Evolutionary conservation across 1,140 invertebrate species (phyloP), one percentile per base, ranked within the genome.

Genomic region (Tetranychus urticae): DNA sequence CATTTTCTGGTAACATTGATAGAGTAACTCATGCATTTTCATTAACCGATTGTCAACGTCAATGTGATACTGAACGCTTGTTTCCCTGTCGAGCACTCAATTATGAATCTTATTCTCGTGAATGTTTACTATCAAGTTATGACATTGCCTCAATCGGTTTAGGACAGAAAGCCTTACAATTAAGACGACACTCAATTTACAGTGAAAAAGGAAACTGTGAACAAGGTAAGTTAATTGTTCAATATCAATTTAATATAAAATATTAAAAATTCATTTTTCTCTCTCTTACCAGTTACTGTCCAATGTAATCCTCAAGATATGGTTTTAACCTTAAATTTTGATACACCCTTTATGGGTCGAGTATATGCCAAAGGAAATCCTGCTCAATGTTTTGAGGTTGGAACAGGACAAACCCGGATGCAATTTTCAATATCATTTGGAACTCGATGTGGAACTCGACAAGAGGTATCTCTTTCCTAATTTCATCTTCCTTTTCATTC

Each of bases 311-410:
- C 73, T 55, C 70, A 73, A 52, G 74, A 76, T 60, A 77, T 77
- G 75, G 60, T 76, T 12, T 70, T 77, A n/a, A 75, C 73, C 7
- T 69, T 77, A 33, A 69, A 71, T 55, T 77, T 77, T 62, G 75
- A 72, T 56, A 64, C 68, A 10, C 72, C 75, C 3, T 77, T 77
- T 66, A 69, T 72, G 56, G 76, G 76, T 8, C 69, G 76, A 5
- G 71, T 77, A 0, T 78, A 76, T 65, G 74, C 77, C n/a, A 75
- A 75, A 52, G 75, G 75, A 13, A 78, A 76, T 65, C 73, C 76
- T 10, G 64, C 65, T 7, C 73, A 76, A 37, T 78, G 76, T 65
- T 76, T 74, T 65, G 72, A 77, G 65, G 69, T 77, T 64, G 76
- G 76, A 36, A 75, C 70, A 57, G 71, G 74, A 7, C 69, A 76